Evolutionary conservation across 1,140 invertebrate genomes (phyloP).

Genomic region (Pinna nobilis): DNA sequence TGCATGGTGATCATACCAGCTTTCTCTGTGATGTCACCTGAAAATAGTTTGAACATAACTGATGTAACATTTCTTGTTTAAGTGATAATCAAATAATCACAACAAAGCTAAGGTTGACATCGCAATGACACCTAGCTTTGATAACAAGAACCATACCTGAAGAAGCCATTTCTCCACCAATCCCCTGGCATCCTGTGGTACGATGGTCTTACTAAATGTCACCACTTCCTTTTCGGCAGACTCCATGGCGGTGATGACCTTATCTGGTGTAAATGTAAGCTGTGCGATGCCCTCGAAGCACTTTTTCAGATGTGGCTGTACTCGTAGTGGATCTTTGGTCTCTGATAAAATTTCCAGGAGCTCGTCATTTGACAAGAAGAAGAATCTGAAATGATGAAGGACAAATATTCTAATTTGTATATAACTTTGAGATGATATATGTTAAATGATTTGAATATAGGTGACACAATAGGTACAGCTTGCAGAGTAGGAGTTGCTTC

Average conservation of each 20-base stretch:
- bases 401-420: not conserved
- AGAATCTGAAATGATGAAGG: slow-evolving; percentile 64
- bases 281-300: slow-evolving; percentile 80
- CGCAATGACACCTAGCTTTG: too few species aligned
- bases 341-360: slow-evolving; percentile 74
- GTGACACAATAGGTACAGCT: too few species aligned
- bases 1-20: too few species aligned
- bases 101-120: too few species aligned
- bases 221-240: slow-evolving; percentile 92
- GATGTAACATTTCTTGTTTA: too few species aligned
- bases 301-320: slow-evolving; percentile 75
- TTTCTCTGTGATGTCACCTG: too few species aligned
- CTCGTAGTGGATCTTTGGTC: slow-evolving; percentile 77
- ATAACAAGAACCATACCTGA: slow-evolving; percentile 63
- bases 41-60: too few species aligned
- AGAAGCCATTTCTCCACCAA: slow-evolving; percentile 74
- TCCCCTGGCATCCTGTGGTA: slow-evolving; percentile 85
- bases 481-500: too few species aligned
- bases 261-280: slow-evolving; percentile 77
- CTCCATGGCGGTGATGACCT: slow-evolving; percentile 92
- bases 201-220: slow-evolving; percentile 84
- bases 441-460: too few species aligned
- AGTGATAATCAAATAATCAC: too few species aligned
- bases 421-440: too few species aligned
- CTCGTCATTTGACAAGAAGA: slow-evolving; percentile 81